Evolutionary conservation across 2,888 invertebrate species (phyloP).

Genomic region (Chalcosyrphus nemorum): DNA sequence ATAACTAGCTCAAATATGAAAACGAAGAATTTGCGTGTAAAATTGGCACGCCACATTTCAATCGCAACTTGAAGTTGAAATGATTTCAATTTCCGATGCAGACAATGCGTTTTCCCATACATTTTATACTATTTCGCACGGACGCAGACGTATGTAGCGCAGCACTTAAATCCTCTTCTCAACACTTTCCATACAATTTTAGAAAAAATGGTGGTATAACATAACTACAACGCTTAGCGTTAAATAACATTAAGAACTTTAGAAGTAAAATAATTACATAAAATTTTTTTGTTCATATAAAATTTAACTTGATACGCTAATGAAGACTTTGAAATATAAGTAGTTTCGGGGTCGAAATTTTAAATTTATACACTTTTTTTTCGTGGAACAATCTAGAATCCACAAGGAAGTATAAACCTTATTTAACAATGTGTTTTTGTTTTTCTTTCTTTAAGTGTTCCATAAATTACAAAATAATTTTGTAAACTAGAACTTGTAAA

Average conservation of each 20-base stretch:
- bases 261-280: slow-evolving; percentile 44
- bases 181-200: slow-evolving; percentile 4
- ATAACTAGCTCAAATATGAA: no score
- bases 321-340: slow-evolving; percentile 37
- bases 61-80: no score
- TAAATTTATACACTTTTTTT: slow-evolving; percentile 1
- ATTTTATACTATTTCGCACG: no score
- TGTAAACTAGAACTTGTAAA: slow-evolving; percentile 51
- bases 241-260: slow-evolving; percentile 32
- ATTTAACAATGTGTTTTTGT: slow-evolving; percentile 10
- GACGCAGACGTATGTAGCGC: no score
- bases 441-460: slow-evolving; percentile 1
- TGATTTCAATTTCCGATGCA: no score
- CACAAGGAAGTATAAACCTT: slow-evolving; percentile 13
- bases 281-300: slow-evolving; percentile 24
- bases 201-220: slow-evolving; percentile 3
- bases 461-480: slow-evolving; percentile 52
- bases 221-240: slow-evolving; percentile 56
- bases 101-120: no score
- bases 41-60: no score
- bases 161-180: not conserved
- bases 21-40: no score
- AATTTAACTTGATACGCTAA: slow-evolving; percentile 46
- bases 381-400: slow-evolving; percentile 23
- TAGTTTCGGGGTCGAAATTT: slow-evolving; percentile 28